Conservation (phyloP, 2,113 vertebrate genomes). For the Ia io region DNA sequence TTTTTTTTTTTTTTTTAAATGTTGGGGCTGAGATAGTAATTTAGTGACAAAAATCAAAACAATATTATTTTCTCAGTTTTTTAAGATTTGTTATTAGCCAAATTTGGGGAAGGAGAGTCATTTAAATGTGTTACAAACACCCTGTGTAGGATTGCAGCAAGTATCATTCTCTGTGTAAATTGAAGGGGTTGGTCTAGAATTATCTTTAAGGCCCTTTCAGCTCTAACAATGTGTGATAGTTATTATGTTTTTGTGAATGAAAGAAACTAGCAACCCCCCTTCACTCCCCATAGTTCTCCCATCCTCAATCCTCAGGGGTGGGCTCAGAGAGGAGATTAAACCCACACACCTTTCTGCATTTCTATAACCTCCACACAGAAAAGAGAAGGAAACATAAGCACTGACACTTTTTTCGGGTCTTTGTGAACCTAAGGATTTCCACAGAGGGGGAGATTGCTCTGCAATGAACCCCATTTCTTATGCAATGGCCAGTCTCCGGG, state of each 20-base stretch:
- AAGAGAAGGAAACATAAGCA: not conserved
- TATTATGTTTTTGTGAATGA: not conserved
- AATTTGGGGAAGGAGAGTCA: not conserved
- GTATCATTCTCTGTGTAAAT: not conserved
- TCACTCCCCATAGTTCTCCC: not conserved
- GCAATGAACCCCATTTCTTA: not conserved
- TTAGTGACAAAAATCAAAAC: not conserved
- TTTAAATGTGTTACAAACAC: not conserved
- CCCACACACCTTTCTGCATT: not conserved
- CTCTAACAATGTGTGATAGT: not conserved
- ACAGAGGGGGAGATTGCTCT: not conserved
- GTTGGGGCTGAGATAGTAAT: not conserved
- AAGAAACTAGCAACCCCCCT: not conserved
- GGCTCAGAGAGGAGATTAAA: not conserved
- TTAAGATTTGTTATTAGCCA: conserved; percentile 12
- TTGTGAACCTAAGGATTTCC: not conserved
- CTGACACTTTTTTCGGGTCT: not conserved
- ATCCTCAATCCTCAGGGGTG: not conserved
- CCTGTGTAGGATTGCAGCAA: not conserved
- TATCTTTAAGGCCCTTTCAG: not conserved
- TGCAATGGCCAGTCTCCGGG: not conserved
- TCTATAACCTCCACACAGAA: not conserved
- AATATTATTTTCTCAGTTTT: not conserved
- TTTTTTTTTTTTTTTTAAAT: not conserved
- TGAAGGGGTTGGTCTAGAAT: not conserved